Conservation (phyloP, 37 sponge, comb jelly and placozoan genomes). For the Agelas oroides region DNA sequence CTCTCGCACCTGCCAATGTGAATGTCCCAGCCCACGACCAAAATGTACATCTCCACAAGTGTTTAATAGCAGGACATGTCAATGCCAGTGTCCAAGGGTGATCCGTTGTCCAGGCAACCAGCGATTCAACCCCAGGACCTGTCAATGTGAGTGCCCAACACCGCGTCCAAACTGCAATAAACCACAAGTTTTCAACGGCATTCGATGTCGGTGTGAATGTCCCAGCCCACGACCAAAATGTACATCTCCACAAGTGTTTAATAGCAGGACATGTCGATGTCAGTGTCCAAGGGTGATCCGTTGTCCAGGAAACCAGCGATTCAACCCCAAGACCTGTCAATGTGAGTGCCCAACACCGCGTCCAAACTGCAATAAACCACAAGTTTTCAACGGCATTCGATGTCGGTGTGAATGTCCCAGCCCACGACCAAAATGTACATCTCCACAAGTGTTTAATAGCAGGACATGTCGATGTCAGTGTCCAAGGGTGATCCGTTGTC, state of each 20-base stretch:
- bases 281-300: constrained; percentile 18
- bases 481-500: constrained; percentile 1
- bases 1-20: constrained; percentile 21
- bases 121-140: constrained; percentile 24
- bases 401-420: not conserved
- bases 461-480: constrained; percentile 38
- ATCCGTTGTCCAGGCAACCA: constrained; percentile 6
- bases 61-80: constrained; percentile 24
- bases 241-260: not conserved
- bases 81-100: not conserved
- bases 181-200: constrained; percentile 29
- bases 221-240: not conserved
- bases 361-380: not conserved
- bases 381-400: constrained; percentile 20
- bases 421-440: not conserved
- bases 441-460: constrained; percentile 12
- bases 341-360: not conserved
- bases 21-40: not conserved
- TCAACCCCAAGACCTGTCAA: constrained; percentile 16
- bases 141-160: constrained; percentile 33
- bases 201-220: constrained; percentile 28
- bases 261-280: constrained; percentile 20
- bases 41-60: not conserved
- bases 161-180: not conserved
- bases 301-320: constrained; percentile 16